Conservation (phyloP, 1,140 invertebrate species). For the Cataglyphis hispanica region DNA sequence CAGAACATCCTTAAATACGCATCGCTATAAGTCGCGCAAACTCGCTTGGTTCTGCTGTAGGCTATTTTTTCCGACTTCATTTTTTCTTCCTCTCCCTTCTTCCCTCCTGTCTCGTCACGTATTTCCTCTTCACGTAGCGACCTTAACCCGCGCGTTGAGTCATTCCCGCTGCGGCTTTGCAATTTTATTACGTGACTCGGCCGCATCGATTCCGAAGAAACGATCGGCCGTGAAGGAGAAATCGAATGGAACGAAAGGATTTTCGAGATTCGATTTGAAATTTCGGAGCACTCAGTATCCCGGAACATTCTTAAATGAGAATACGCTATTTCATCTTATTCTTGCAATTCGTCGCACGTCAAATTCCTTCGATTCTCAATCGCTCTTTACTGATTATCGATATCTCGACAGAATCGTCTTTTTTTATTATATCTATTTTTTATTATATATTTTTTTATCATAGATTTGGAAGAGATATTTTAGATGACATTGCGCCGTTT, state of each 20-base stretch:
- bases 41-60: neutral
- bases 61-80: neutral
- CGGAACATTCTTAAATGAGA: neutral
- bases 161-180: slow-evolving; percentile 37
- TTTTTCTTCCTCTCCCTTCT: neutral
- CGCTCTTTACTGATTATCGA: neutral
- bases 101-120: slow-evolving; percentile 35
- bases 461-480: neutral
- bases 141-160: slow-evolving; percentile 55
- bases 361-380: neutral
- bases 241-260: neutral
- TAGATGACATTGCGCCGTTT: neutral
- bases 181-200: slow-evolving; percentile 62
- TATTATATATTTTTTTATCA: too few relatives aligned
- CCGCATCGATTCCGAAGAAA: slow-evolving; percentile 32
- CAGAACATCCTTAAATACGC: too few relatives aligned
- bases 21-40: neutral
- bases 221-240: neutral
- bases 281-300: neutral
- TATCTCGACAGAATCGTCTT: neutral
- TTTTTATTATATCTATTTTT: too few relatives aligned
- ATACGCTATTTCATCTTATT: neutral
- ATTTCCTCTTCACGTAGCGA: slow-evolving; percentile 55
- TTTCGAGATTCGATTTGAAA: neutral
- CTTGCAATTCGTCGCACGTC: neutral